A percentile compares a stretch with the other conserved stretches of the same genome.
These are phyloP conservation scores for Hippoglossus hippoglossus DNA, from an alignment of 2,797 vertebrate species.

Conservation along the genomic window DNA sequence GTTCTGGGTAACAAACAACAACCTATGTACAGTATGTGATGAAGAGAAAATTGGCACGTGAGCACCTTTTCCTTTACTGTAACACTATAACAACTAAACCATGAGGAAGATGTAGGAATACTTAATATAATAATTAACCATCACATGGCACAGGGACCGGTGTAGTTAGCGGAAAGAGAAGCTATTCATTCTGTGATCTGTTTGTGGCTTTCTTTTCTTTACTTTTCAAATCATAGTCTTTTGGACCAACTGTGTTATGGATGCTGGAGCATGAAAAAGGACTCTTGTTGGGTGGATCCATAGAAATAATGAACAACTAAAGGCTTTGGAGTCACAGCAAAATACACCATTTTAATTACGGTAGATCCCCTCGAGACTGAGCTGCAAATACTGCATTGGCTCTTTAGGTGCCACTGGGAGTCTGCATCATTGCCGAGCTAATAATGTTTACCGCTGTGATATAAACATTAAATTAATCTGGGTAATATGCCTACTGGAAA, in stretches of 20 bases:
- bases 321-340: conserved; percentile 55
- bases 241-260: conserved; percentile 76
- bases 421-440: conserved; percentile 55
- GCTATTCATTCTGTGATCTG: conserved; percentile 23
- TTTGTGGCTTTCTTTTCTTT: conserved; percentile 66
- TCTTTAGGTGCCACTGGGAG: conserved; percentile 51
- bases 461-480: conserved; percentile 64
- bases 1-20: background rate
- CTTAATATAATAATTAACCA: background rate
- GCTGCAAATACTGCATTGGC: conserved; percentile 53
- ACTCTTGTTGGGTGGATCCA: conserved; percentile 80
- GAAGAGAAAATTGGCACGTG: background rate
- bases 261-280: conserved; percentile 80
- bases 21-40: background rate
- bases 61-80: background rate
- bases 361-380: conserved; percentile 54
- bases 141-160: background rate
- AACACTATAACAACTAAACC: background rate
- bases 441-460: conserved; percentile 71
- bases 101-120: background rate
- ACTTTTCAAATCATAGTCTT: conserved; percentile 64
- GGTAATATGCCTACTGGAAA: conserved; percentile 64
- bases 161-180: conserved; percentile 7
- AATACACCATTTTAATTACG: conserved; percentile 78
- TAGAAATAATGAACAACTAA: conserved; percentile 82